These are phyloP conservation scores for Pristionchus mayeri DNA, from an alignment of 2,888 invertebrate species.

Conservation along the genomic window DNA sequence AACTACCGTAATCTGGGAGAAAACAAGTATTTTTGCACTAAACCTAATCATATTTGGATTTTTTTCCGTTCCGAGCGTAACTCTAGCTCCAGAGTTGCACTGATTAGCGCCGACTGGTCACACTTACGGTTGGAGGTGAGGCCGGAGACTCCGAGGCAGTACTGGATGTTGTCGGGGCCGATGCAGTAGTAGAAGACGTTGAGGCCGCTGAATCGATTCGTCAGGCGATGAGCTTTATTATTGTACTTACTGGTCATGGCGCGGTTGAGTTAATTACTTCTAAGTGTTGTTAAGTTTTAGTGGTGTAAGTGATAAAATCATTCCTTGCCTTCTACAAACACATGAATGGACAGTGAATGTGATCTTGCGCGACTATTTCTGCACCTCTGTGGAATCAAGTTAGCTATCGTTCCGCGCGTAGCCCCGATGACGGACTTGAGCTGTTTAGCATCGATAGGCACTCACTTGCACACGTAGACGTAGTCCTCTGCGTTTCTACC, in stretches of 20 bases:
- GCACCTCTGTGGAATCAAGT: no score
- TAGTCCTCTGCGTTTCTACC: constrained; percentile 33
- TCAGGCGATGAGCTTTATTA: no score
- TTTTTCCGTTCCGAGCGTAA: neutral
- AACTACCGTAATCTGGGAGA: neutral
- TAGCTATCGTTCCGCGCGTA: neutral
- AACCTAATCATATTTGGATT: neutral
- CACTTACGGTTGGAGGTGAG: constrained; percentile 34
- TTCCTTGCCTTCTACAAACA: no score
- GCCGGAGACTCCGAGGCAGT: constrained; percentile 38
- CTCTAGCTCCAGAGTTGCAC: no score
- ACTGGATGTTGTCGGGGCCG: constrained; percentile 38
- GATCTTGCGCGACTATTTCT: no score
- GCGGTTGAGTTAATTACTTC: no score
- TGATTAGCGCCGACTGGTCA: no score
- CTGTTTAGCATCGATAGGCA: no score
- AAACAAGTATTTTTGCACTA: neutral
- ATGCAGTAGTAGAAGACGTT: constrained; percentile 46
- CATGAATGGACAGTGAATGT: no score
- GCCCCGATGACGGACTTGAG: neutral
- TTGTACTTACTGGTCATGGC: no score
- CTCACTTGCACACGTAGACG: constrained; percentile 47
- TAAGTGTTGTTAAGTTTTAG: no score
- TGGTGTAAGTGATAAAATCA: no score
- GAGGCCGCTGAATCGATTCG: constrained; percentile 47